phyloP scores from a whole-genome alignment of 2,113 vertebrate genomes.

The Siniperca knerii region DNA sequence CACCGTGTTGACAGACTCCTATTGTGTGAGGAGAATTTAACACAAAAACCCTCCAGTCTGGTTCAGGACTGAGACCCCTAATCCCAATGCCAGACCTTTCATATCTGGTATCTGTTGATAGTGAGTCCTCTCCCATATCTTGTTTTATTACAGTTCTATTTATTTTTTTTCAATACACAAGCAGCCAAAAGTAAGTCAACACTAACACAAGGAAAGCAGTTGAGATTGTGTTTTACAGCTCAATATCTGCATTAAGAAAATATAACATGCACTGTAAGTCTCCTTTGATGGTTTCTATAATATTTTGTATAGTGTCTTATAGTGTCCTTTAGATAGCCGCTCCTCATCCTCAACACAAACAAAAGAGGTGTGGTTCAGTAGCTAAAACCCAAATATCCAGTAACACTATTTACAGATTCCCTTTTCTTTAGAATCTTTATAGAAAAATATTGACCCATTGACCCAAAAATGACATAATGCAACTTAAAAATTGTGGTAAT shows the following conservation, averaged over 20 bases:
- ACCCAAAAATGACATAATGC: neutral
- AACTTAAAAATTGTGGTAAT: neutral
- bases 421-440: neutral
- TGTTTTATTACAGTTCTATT: neutral
- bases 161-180: neutral
- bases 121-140: neutral
- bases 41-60: constrained; percentile 1
- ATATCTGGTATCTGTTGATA: neutral
- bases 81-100: neutral
- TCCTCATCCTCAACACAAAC: neutral
- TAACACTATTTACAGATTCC: neutral
- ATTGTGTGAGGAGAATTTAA: constrained; percentile 13
- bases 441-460: neutral
- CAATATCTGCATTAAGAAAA: neutral
- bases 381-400: neutral
- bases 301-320: neutral
- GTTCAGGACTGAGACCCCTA: neutral
- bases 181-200: too few relatives aligned
- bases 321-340: neutral
- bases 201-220: neutral
- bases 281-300: too few relatives aligned
- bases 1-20: constrained; percentile 8
- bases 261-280: neutral
- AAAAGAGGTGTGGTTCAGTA: neutral
- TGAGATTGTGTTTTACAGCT: neutral